Evolutionary conservation across 1,140 invertebrate species (phyloP).

Genomic region (Dendroctonus ponderosae): DNA sequence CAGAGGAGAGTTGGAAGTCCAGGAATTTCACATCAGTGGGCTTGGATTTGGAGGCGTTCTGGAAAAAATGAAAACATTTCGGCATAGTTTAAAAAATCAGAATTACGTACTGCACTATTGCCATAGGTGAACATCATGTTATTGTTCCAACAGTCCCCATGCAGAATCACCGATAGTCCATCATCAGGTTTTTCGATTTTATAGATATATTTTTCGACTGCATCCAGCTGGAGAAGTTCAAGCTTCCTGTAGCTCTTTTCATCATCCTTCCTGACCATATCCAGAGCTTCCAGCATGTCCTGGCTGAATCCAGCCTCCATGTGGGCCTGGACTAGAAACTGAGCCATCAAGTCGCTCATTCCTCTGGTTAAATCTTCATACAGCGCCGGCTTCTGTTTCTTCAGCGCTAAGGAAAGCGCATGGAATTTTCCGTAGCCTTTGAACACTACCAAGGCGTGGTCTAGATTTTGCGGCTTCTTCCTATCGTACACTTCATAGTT

Average conservation of each 20-base stretch:
- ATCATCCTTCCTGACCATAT: slow-evolving; percentile 18
- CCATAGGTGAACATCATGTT: slow-evolving; percentile 55
- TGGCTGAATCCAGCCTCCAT: slow-evolving; percentile 14
- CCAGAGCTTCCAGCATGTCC: slow-evolving; percentile 18
- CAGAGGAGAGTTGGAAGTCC: slow-evolving; percentile 59
- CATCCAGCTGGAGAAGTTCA: slow-evolving; percentile 12
- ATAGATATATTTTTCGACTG: slow-evolving; percentile 28
- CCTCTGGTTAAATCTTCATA: slow-evolving; percentile 42
- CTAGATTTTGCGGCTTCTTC: slow-evolving; percentile 49
- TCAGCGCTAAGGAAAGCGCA: slow-evolving; percentile 55
- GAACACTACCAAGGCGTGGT: slow-evolving; percentile 53
- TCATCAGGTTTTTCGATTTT: slow-evolving; percentile 17
- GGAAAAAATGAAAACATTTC: neutral
- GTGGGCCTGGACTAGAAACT: slow-evolving; percentile 28
- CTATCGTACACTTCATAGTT: slow-evolving; percentile 55
- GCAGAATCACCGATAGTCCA: slow-evolving; percentile 49
- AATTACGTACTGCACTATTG: neutral
- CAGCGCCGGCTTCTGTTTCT: slow-evolving; percentile 47
- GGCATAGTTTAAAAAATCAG: neutral
- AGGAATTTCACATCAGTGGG: slow-evolving; percentile 48
- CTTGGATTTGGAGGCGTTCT: slow-evolving; percentile 20
- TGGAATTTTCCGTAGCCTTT: slow-evolving; percentile 56
- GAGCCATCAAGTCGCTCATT: slow-evolving; percentile 40
- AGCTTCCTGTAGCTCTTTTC: slow-evolving; percentile 24
- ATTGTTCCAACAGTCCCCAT: slow-evolving; percentile 59